Conservation (phyloP, 2,797 vertebrate genomes). For the Oreortyx pictus region DNA sequence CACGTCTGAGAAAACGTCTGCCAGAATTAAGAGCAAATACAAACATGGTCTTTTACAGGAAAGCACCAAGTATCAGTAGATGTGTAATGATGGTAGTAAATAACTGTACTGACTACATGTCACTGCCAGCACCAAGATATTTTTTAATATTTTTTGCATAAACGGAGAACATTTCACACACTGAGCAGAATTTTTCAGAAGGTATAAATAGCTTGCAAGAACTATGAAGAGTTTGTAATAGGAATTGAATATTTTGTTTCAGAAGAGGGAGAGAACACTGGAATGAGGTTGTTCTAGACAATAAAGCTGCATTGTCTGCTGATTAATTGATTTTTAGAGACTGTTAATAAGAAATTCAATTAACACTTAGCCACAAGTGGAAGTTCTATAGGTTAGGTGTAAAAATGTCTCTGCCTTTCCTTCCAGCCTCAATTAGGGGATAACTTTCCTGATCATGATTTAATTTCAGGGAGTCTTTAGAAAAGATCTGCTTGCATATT, state of each 20-base stretch:
- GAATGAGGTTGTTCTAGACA: background rate
- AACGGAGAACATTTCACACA: rapidly evolving
- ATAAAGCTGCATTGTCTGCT: background rate
- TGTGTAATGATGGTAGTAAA: background rate
- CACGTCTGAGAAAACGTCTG: background rate
- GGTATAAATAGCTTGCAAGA: background rate
- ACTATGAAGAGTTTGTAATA: background rate
- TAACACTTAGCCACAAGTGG: background rate
- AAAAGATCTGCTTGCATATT: background rate
- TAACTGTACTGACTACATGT: background rate
- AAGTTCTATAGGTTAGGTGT: background rate
- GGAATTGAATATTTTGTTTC: background rate
- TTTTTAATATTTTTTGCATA: background rate
- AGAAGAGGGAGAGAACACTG: background rate
- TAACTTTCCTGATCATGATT: background rate
- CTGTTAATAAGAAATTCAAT: constrained; percentile 18
- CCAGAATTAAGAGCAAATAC: background rate
- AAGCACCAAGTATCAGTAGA: background rate
- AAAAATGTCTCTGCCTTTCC: constrained; percentile 7
- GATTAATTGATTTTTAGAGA: constrained; percentile 18
- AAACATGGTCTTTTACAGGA: background rate
- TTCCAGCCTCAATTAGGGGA: background rate
- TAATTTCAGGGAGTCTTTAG: constrained; percentile 2
- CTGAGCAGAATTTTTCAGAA: background rate
- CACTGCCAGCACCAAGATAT: rapidly evolving